Percentiles rank a stretch among this genome's conserved stretches.
These are phyloP conservation scores for Alectura lathami DNA, from an alignment of 2,113 vertebrate species.

Conservation along the genomic window DNA sequence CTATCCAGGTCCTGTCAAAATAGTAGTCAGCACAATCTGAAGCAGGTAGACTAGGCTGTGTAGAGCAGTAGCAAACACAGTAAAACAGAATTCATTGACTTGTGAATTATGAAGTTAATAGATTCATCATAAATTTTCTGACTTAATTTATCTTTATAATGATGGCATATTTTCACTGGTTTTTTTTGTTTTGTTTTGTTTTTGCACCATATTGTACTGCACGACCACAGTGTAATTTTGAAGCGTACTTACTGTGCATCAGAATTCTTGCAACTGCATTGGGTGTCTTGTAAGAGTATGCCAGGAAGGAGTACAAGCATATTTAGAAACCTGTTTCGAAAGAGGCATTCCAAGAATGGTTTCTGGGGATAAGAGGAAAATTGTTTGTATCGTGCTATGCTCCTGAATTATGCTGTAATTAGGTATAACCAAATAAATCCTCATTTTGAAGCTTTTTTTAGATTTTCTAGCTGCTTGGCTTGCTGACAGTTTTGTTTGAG, in stretches of 20 bases:
- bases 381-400: constrained; percentile 37
- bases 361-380: constrained; percentile 56
- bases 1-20: constrained; percentile 98
- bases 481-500: constrained; percentile 58
- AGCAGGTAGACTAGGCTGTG: constrained; percentile 83
- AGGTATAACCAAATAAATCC: constrained; percentile 66
- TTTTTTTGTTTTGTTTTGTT: constrained; percentile 72
- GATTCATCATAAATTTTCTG: constrained; percentile 77
- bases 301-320: constrained; percentile 40
- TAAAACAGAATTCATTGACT: constrained; percentile 77
- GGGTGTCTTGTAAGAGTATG: constrained; percentile 39
- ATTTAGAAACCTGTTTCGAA: constrained; percentile 63
- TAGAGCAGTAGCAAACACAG: constrained; percentile 62
- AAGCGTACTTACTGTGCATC: constrained; percentile 40
- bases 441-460: constrained; percentile 52
- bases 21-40: constrained; percentile 87
- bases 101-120: constrained; percentile 81
- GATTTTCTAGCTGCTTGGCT: constrained; percentile 60
- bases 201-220: constrained; percentile 46
- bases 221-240: constrained; percentile 59
- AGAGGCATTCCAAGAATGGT: constrained; percentile 63
- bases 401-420: constrained; percentile 67
- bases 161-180: constrained; percentile 25
- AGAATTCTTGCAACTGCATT: constrained; percentile 43
- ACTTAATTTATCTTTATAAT: constrained; percentile 78